Conservation (phyloP, 2,888 invertebrate genomes). For the Pseudolycoriella hygida region DNA sequence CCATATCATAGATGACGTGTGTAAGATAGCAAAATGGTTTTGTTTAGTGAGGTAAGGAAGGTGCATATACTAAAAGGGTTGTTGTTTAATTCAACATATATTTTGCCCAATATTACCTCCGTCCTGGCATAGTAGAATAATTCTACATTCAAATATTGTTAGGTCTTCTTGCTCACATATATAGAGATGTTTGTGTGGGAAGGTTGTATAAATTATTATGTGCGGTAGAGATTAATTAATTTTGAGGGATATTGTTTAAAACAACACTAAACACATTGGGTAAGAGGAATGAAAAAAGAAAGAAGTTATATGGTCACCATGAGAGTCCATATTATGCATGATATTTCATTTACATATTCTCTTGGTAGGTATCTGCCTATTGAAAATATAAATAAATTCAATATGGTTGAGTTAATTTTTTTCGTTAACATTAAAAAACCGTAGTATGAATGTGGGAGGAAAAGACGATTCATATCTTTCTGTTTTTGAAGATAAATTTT, state of each 20-base stretch:
- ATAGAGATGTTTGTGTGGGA: background rate
- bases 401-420: too few relatives aligned
- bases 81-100: background rate
- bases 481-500: too few relatives aligned
- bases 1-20: constrained; percentile 4
- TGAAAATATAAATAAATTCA: too few relatives aligned
- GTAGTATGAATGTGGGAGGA: too few relatives aligned
- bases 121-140: too few relatives aligned
- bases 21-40: constrained; percentile 5
- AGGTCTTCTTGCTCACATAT: background rate
- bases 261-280: background rate
- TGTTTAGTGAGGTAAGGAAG: constrained; percentile 1
- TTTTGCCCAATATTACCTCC: too few relatives aligned
- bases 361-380: too few relatives aligned
- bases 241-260: constrained; percentile 3
- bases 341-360: too few relatives aligned
- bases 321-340: background rate
- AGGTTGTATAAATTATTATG: background rate
- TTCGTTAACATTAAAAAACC: too few relatives aligned
- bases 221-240: constrained; percentile 4
- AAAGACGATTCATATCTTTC: too few relatives aligned
- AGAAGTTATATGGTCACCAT: background rate
- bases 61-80: constrained; percentile 2
- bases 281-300: background rate
- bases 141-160: too few relatives aligned